Base-by-base conservation (phyloP, 2,113 vertebrate genomes). In the Periophthalmodon schlosseri region DNA sequence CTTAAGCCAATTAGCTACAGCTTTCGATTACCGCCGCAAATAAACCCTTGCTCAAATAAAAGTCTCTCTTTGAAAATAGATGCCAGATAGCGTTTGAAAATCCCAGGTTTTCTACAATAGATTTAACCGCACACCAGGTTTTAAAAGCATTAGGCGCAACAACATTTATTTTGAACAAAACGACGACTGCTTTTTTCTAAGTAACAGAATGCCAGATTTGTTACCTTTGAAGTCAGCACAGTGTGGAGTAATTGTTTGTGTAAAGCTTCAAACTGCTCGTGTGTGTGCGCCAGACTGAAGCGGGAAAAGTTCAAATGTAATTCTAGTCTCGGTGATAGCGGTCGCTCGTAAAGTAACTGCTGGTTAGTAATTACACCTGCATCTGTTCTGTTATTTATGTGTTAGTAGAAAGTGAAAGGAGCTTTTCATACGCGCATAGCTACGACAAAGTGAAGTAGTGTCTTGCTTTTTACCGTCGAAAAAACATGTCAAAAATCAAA, bases 1-100 rank as follows among this genome's bases (percentile, higher is more conserved):
- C 34, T 65, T 39, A 65, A 39, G 63, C 63, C 63, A 65, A 65
- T 65, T 65, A 65, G 63, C 63, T 13, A n/a, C 63, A 65, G 63
- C 63, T 65, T 65, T 44, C 34, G 33, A 65, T 65, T 65, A 65
- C 16, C 12, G 24, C 20, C 9, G 18, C 18, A 65, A 65, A 65
- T 44, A 65, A 65, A 34, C 33, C 34, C 39, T 65, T 4, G 34
- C 34, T 44, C 34, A 65, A 65, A 65, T 65, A 12, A 65, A 65
- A 65, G 63, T 39, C 16, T 39, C 33, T 39, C 63, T 65, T 39
- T 65, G 63, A 44, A 21, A 65, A 13, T 39, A 65, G 63, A 65
- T 65, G 63, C 63, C 34, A 39, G 63, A 65, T 65, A 65, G 21
- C 63, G 44, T 65, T 65, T 39, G 34, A 39, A 65, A 65, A 18